A percentile compares a stretch with the other conserved stretches of the same genome.
Conservation (phyloP, 1,140 invertebrate genomes). For the Carposina sasakii region DNA sequence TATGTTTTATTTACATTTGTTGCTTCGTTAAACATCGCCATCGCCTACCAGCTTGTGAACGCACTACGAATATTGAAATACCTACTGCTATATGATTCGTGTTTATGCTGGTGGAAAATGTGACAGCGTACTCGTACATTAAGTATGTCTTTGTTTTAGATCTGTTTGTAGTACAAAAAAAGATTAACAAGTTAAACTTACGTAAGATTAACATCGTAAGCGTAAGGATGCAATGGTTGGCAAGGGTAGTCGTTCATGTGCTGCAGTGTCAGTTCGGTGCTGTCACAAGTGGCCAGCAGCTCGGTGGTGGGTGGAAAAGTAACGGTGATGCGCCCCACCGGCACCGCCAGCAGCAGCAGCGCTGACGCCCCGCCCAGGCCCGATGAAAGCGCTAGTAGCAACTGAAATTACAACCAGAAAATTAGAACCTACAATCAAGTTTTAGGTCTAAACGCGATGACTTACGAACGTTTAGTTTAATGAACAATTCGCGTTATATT, state of each 20-base stretch:
- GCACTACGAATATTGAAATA: too few relatives aligned
- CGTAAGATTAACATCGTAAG: slow-evolving; percentile 63
- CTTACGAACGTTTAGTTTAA: too few relatives aligned
- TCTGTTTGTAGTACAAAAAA: not conserved
- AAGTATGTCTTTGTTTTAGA: not conserved
- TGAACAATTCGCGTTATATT: too few relatives aligned
- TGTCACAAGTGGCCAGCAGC: slow-evolving; percentile 72
- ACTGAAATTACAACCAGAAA: slow-evolving; percentile 73
- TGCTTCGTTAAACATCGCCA: too few relatives aligned
- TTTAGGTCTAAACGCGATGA: too few relatives aligned
- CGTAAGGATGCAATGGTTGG: slow-evolving; percentile 55
- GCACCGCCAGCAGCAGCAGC: slow-evolving; percentile 79
- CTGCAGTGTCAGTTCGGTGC: slow-evolving; percentile 55
- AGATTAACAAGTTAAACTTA: slow-evolving; percentile 27
- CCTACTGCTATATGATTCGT: too few relatives aligned
- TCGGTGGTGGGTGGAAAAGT: slow-evolving; percentile 76
- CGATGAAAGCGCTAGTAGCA: slow-evolving; percentile 80
- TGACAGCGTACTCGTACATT: too few relatives aligned
- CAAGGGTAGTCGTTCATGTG: slow-evolving; percentile 74
- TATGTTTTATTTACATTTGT: too few relatives aligned
- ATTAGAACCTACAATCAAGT: slow-evolving; percentile 6
- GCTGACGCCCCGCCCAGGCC: slow-evolving; percentile 78
- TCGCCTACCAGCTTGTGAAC: too few relatives aligned
- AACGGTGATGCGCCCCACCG: slow-evolving; percentile 79
- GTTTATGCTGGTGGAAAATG: too few relatives aligned